phyloP scores from a whole-genome alignment of 2,888 invertebrate species.

The Lacanobia oleracea region DNA sequence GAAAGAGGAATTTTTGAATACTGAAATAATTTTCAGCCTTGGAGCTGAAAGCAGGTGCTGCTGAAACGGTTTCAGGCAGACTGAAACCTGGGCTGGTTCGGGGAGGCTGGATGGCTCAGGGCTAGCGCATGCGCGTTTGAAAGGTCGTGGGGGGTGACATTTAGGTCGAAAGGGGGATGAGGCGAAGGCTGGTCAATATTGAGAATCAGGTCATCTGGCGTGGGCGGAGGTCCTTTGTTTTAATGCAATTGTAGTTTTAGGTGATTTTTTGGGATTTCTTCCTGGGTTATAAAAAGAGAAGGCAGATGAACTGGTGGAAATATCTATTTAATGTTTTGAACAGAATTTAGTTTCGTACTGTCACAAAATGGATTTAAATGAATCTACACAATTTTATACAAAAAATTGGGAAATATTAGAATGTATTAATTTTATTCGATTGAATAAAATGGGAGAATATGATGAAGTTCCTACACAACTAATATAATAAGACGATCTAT shows the following conservation, averaged over 20 bases:
- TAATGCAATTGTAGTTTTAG: conserved; percentile 2
- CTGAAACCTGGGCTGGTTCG: conserved; percentile 71
- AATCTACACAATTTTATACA: too few species aligned
- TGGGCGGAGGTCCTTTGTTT: conserved; percentile 57
- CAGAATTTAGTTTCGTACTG: too few species aligned
- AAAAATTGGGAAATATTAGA: too few species aligned
- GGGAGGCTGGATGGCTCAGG: conserved; percentile 67
- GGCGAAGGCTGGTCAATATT: conserved; percentile 72
- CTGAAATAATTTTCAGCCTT: conserved; percentile 61
- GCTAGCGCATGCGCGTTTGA: conserved; percentile 80
- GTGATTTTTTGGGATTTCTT: neutral
- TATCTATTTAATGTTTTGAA: too few species aligned
- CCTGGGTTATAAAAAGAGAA: too few species aligned
- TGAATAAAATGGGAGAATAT: too few species aligned
- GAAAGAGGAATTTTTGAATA: conserved; percentile 64
- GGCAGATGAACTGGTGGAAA: too few species aligned
- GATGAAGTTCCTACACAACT: neutral
- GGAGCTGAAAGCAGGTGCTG: conserved; percentile 58
- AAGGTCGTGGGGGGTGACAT: conserved; percentile 80
- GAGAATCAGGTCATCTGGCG: conserved; percentile 76
- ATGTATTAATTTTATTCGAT: too few species aligned
- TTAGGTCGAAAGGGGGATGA: conserved; percentile 69
- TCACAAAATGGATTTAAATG: too few species aligned
- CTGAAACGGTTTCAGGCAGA: conserved; percentile 71
- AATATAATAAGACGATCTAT: neutral